These are phyloP conservation scores for Isichthys henryi DNA, from an alignment of 2,113 vertebrate species.

Conservation along the genomic window DNA sequence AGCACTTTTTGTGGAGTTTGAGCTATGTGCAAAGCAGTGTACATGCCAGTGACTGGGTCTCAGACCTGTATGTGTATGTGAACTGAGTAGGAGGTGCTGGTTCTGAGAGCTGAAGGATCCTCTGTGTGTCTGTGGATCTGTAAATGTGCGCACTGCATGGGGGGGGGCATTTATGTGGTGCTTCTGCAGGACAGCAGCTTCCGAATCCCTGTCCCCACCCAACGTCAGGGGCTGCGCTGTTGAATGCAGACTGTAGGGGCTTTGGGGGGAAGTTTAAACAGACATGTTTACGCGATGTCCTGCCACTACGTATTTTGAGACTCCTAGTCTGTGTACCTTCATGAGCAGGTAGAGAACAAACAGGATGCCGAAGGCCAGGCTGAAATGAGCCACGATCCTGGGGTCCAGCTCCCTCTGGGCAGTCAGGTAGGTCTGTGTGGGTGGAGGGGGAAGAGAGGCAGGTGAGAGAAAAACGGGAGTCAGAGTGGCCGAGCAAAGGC, in stretches of 20 bases:
- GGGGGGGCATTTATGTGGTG: conserved; percentile 14
- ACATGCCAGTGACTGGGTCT: neutral
- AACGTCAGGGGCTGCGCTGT: neutral
- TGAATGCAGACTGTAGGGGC: neutral
- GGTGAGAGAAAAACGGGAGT: neutral
- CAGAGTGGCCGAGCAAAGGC: neutral
- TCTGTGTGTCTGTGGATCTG: neutral
- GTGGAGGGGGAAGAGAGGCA: neutral
- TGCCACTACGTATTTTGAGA: neutral
- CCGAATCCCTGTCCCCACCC: neutral
- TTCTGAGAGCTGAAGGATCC: neutral
- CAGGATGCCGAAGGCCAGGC: conserved; percentile 54
- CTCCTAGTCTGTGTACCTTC: conserved; percentile 52
- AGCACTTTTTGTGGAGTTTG: neutral
- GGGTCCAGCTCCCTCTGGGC: conserved; percentile 33
- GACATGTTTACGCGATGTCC: conserved; percentile 2
- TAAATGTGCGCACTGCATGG: neutral
- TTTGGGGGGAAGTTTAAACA: neutral
- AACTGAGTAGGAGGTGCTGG: neutral
- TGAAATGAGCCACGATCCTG: conserved; percentile 47
- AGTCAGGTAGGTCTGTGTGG: neutral
- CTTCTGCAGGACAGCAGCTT: conserved; percentile 6
- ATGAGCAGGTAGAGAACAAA: conserved; percentile 56
- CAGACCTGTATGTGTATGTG: neutral
- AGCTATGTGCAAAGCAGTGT: neutral